Percentiles rank a stretch among this genome's conserved stretches.
phyloP scores from a whole-genome alignment of 2,113 vertebrate species.

The Solea solea region DNA sequence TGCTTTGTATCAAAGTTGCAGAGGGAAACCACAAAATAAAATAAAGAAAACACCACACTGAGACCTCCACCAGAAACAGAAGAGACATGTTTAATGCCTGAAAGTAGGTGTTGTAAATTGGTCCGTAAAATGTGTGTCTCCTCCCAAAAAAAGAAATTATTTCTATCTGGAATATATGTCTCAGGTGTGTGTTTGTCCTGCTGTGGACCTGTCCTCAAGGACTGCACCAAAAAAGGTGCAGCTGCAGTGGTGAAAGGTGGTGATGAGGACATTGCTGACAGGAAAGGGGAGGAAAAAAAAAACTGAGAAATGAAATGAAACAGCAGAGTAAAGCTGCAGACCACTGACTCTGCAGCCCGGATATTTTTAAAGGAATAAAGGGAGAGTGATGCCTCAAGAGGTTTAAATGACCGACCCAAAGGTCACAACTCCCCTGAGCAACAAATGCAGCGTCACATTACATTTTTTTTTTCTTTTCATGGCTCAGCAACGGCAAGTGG shows the following conservation, averaged over 20 bases:
- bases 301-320: constrained; percentile 44
- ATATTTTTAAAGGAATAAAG: constrained; percentile 26
- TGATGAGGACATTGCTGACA: constrained; percentile 52
- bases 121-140: too few species aligned
- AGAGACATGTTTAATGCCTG: too few species aligned
- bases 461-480: background rate
- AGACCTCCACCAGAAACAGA: too few species aligned
- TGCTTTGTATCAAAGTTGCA: too few species aligned
- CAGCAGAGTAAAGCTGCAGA: constrained; percentile 23
- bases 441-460: constrained; percentile 22
- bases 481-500: constrained; percentile 6
- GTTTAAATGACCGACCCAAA: constrained; percentile 34
- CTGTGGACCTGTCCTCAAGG: constrained; percentile 36
- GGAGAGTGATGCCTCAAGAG: constrained; percentile 13
- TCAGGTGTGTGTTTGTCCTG: constrained; percentile 7
- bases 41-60: too few species aligned
- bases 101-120: too few species aligned
- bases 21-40: too few species aligned
- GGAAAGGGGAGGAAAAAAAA: constrained; percentile 17
- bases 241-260: constrained; percentile 54
- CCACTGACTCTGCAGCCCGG: constrained; percentile 41
- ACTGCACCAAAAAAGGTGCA: constrained; percentile 55
- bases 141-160: too few species aligned
- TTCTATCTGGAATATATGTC: background rate
- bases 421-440: constrained; percentile 37